phyloP scores from a whole-genome alignment of 2,113 vertebrate species.

The Benitochromis conjunctus region DNA sequence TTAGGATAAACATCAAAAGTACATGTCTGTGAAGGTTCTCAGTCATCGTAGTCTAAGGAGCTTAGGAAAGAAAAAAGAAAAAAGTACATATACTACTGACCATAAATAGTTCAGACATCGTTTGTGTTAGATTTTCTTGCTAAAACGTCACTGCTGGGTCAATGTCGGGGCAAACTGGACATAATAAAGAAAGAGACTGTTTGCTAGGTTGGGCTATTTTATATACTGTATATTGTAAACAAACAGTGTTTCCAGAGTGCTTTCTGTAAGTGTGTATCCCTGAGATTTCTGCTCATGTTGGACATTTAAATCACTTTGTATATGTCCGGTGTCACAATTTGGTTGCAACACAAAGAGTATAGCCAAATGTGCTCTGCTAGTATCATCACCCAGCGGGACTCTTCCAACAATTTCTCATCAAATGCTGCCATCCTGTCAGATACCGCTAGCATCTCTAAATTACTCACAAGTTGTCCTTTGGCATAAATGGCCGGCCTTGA shows the following conservation, averaged over 20 bases:
- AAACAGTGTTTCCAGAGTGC: no score
- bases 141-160: neutral
- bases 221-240: neutral
- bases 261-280: neutral
- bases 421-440: neutral
- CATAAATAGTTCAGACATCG: neutral
- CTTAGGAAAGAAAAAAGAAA: no score
- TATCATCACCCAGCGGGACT: neutral
- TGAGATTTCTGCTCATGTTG: neutral
- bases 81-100: neutral
- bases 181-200: neutral
- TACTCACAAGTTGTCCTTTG: neutral
- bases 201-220: neutral
- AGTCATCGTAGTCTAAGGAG: no score
- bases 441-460: neutral
- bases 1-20: neutral
- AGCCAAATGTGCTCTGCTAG: neutral
- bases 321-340: neutral
- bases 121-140: neutral
- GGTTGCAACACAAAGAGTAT: neutral
- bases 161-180: neutral
- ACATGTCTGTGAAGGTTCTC: no score
- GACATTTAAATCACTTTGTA: neutral
- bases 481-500: neutral
- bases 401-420: neutral